These are phyloP conservation scores for Origma solitaria DNA, from an alignment of 2,113 vertebrate species.

Conservation along the genomic window DNA sequence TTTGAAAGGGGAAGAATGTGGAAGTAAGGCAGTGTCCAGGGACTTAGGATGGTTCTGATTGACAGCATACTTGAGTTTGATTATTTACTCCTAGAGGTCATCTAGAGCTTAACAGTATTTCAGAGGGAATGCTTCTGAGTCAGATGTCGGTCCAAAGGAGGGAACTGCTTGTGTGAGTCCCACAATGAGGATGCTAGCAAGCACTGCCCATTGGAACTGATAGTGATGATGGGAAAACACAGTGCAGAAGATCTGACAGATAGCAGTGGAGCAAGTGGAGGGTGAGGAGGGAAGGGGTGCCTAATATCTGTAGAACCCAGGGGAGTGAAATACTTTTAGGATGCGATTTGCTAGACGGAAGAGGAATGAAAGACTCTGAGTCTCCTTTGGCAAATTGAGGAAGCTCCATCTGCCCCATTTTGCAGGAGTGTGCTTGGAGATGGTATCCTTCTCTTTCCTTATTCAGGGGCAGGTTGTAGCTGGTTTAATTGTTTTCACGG, in stretches of 20 bases:
- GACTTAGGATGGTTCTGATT: not conserved
- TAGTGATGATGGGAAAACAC: not conserved
- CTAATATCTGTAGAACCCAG: not conserved
- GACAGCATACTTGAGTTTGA: not conserved
- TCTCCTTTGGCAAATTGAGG: not conserved
- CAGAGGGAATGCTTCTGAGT: not conserved
- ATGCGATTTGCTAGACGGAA: not conserved
- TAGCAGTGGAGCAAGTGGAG: not conserved
- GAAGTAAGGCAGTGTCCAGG: not conserved
- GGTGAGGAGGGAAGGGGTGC: not conserved
- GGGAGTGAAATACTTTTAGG: not conserved
- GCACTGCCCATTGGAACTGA: not conserved
- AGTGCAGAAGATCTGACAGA: not conserved
- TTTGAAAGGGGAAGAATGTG: not conserved
- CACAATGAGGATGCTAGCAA: not conserved
- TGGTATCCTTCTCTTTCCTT: slow-evolving; percentile 9
- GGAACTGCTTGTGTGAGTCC: not conserved
- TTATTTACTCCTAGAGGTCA: not conserved
- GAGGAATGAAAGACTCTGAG: not conserved
- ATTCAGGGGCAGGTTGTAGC: slow-evolving; percentile 22
- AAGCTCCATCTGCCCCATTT: slow-evolving; percentile 3
- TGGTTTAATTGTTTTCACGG: slow-evolving; percentile 36
- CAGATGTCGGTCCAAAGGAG: not conserved
- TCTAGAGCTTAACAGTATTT: not conserved
- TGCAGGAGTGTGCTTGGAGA: slow-evolving; percentile 15